A percentile compares a stretch with the other conserved stretches of the same genome.
Evolutionary conservation across 1,140 invertebrate genomes (phyloP).

Genomic region (Piezodorus guildinii): DNA sequence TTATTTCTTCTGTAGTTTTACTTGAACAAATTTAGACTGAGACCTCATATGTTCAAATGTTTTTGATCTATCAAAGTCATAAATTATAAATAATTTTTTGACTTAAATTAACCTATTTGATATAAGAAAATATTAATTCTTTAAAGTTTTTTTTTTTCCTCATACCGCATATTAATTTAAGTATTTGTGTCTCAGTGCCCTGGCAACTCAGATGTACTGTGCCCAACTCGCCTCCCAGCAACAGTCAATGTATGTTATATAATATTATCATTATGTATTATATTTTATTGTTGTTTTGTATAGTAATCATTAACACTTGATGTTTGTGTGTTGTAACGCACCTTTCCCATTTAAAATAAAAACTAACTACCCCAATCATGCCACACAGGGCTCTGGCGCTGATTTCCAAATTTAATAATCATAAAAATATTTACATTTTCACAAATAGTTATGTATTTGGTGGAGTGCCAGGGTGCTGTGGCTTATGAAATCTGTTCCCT

Average conservation of each 20-base stretch:
- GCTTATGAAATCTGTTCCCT: constrained; percentile 32
- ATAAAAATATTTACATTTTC: constrained; percentile 3
- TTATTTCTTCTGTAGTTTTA: too few species aligned
- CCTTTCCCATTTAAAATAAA: constrained; percentile 2
- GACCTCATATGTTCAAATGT: too few species aligned
- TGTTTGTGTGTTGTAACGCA: constrained; percentile 8
- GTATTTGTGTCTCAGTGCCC: constrained; percentile 56
- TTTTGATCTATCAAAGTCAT: too few species aligned
- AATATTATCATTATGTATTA: constrained; percentile 22
- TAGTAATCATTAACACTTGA: constrained; percentile 15
- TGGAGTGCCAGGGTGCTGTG: constrained; percentile 36
- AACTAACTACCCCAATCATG: constrained; percentile 1
- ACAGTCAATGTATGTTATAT: constrained; percentile 75
- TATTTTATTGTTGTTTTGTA: constrained; percentile 12
- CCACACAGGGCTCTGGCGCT: constrained; percentile 26
- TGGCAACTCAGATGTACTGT: constrained; percentile 88
- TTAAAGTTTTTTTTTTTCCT: too few species aligned
- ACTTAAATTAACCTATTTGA: too few species aligned
- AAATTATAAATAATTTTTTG: too few species aligned
- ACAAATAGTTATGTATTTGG: neutral
- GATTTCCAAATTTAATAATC: constrained; percentile 14
- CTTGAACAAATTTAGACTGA: too few species aligned
- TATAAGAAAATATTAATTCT: too few species aligned
- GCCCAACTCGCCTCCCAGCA: constrained; percentile 78
- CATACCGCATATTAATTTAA: constrained; percentile 5